A percentile compares a stretch with the other conserved stretches of the same genome.
Evolutionary conservation across 2,888 invertebrate species (phyloP).

Genomic region (Lampropteryx suffumata): DNA sequence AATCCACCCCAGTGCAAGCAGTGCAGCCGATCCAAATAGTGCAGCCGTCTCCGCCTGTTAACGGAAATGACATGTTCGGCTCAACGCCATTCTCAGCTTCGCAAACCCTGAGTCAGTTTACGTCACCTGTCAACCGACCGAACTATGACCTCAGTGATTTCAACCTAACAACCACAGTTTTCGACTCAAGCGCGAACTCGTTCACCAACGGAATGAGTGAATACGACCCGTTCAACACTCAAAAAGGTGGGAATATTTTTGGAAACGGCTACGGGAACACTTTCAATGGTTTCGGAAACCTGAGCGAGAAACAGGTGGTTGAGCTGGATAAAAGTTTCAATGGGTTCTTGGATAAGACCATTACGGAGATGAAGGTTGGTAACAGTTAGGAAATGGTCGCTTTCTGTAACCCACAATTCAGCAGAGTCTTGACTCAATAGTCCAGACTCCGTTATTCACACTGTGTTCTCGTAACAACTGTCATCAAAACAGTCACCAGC

Average conservation of each 20-base stretch:
- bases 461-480: too few relatives aligned
- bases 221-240: conserved; percentile 93
- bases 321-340: conserved; percentile 85
- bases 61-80: conserved; percentile 90
- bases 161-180: conserved; percentile 72
- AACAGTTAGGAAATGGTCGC: conserved; percentile 5
- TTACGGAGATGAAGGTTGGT: conserved; percentile 93
- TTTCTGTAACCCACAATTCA: conserved; percentile 9
- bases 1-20: conserved; percentile 55
- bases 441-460: too few relatives aligned
- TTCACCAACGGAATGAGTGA: conserved; percentile 73
- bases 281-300: conserved; percentile 74
- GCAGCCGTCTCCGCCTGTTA: conserved; percentile 46
- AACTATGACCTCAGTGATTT: conserved; percentile 78
- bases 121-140: conserved; percentile 56
- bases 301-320: conserved; percentile 75
- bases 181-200: conserved; percentile 58
- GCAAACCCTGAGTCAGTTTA: conserved; percentile 37
- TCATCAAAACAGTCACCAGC: too few relatives aligned
- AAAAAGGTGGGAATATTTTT: conserved; percentile 80
- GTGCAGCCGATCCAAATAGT: conserved; percentile 28
- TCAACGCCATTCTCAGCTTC: conserved; percentile 86
- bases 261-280: conserved; percentile 65
- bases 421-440: too few relatives aligned
- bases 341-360: conserved; percentile 90